Percentiles rank a stretch among this genome's conserved stretches.
These are phyloP conservation scores for Sebastes miniatus DNA, from an alignment of 2,797 vertebrate genomes.

Conservation along the genomic window DNA sequence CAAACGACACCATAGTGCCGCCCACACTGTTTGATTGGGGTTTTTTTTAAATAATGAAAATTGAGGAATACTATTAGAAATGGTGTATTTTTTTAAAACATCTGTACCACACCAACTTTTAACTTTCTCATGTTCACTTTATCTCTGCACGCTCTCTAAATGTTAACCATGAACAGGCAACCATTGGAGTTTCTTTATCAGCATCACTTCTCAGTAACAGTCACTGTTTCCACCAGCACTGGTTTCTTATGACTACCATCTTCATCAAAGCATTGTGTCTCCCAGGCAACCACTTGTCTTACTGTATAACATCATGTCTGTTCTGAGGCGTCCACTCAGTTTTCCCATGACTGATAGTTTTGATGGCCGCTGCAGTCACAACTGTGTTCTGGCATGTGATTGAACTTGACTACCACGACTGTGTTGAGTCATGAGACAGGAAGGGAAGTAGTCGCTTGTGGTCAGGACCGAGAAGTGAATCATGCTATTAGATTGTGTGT, in stretches of 20 bases:
- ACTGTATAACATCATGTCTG: conserved; percentile 1
- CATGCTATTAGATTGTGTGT: background rate
- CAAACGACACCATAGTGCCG: no score
- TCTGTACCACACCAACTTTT: background rate
- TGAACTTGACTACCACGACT: conserved; percentile 29
- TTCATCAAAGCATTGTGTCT: background rate
- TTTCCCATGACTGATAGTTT: conserved; percentile 37
- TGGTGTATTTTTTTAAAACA: background rate
- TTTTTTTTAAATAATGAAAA: no score
- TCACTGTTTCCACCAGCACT: conserved; percentile 12
- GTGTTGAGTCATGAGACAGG: conserved; percentile 69
- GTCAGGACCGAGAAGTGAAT: conserved; percentile 66
- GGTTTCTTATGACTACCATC: background rate
- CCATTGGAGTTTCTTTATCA: background rate
- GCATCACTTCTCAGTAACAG: background rate
- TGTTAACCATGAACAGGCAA: conserved; percentile 8
- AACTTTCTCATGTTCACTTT: background rate
- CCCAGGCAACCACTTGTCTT: conserved; percentile 2
- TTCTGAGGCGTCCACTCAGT: conserved; percentile 8
- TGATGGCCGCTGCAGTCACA: conserved; percentile 7
- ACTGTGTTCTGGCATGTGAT: conserved; percentile 23
- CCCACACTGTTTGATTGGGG: background rate
- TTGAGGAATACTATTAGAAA: background rate
- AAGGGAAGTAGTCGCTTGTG: conserved; percentile 69
- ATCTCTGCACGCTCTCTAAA: background rate